These are phyloP conservation scores for Lycia hirtaria DNA, from an alignment of 2,888 invertebrate genomes.

Conservation along the genomic window DNA sequence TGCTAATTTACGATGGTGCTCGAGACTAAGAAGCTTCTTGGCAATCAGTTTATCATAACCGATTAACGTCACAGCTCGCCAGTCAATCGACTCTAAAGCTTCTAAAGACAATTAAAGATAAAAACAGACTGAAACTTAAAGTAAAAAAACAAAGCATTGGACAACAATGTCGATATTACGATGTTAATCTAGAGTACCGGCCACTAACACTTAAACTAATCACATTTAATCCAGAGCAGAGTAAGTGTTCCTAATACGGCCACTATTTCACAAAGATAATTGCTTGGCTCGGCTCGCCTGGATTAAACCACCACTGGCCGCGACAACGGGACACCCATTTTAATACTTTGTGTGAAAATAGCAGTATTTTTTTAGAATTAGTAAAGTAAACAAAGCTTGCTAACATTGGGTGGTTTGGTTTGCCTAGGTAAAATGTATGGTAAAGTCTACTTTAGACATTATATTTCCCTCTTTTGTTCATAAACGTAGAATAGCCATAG, in stretches of 20 bases:
- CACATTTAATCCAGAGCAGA: constrained; percentile 73
- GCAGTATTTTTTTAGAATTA: constrained; percentile 4
- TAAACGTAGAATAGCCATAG: no score
- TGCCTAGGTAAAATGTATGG: not conserved
- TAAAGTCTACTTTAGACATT: no score
- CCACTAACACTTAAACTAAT: constrained; percentile 75
- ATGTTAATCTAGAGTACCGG: constrained; percentile 59
- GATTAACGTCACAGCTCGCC: no score
- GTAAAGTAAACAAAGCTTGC: not conserved
- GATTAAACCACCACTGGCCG: constrained; percentile 55
- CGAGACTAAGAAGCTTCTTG: no score
- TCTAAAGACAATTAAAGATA: no score
- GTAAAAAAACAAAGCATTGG: not conserved
- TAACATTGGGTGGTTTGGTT: not conserved
- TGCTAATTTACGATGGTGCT: no score
- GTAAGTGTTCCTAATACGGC: constrained; percentile 77
- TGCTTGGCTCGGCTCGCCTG: constrained; percentile 69
- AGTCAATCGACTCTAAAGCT: no score
- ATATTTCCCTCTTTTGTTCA: no score
- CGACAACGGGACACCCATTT: constrained; percentile 58
- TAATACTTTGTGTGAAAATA: constrained; percentile 44
- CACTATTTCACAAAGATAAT: constrained; percentile 82
- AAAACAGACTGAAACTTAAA: not conserved
- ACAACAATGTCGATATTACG: constrained; percentile 41
- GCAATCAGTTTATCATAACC: no score